Percentiles rank a stretch among this genome's conserved stretches.
These are phyloP conservation scores for Hestina assimilis DNA, from an alignment of 1,140 invertebrate genomes.

Conservation along the genomic window DNA sequence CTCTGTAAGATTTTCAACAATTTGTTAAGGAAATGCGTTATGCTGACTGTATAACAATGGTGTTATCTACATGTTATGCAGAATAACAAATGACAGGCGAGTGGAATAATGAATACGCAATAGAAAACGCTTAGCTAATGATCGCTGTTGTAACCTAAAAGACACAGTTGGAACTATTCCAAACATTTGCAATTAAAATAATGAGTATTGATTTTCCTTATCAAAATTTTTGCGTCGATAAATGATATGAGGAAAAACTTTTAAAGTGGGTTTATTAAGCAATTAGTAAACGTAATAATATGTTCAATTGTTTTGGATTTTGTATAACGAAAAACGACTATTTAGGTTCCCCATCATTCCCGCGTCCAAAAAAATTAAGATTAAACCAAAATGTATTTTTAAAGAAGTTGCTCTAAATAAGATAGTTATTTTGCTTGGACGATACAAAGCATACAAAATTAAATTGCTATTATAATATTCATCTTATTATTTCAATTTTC, in stretches of 20 bases:
- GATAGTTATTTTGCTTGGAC: too few relatives aligned
- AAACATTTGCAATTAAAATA: neutral
- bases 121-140: slow-evolving; percentile 22
- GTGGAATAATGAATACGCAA: slow-evolving; percentile 27
- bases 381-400: too few relatives aligned
- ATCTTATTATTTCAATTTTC: too few relatives aligned
- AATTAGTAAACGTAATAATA: too few relatives aligned
- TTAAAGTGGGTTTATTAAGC: neutral
- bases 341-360: too few relatives aligned
- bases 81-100: slow-evolving; percentile 22
- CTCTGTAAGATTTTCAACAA: neutral
- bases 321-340: too few relatives aligned
- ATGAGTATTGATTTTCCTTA: neutral
- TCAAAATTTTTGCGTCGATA: neutral
- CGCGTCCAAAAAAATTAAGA: too few relatives aligned
- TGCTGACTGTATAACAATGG: slow-evolving; percentile 27
- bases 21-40: slow-evolving; percentile 9
- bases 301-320: too few relatives aligned
- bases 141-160: slow-evolving; percentile 1
- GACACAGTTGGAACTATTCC: slow-evolving; percentile 15
- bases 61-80: slow-evolving; percentile 31
- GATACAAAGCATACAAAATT: too few relatives aligned
- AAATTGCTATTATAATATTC: too few relatives aligned
- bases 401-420: too few relatives aligned
- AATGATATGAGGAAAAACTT: neutral